Evolutionary conservation across 2,797 vertebrate species (phyloP).

Genomic region (Crypturellus tataupa): DNA sequence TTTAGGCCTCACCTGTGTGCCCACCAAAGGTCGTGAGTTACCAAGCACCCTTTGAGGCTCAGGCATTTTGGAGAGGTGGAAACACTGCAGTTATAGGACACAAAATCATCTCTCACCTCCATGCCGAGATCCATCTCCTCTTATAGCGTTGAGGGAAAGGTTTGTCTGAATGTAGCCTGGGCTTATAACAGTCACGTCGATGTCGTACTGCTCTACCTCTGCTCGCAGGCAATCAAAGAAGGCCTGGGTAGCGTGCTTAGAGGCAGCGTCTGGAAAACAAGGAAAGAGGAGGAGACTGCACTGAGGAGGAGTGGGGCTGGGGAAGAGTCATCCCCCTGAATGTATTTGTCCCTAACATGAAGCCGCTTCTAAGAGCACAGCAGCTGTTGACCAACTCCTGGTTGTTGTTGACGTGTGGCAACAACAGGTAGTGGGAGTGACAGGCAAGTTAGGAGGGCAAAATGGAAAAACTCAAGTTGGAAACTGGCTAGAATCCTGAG

Average conservation of each 20-base stretch:
- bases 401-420: not conserved
- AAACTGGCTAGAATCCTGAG: slow-evolving; percentile 36
- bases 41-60: not conserved
- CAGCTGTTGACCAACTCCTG: not conserved
- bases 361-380: not conserved
- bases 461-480: not conserved
- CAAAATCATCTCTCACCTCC: slow-evolving; percentile 84
- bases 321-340: not conserved
- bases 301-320: not conserved
- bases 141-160: slow-evolving; percentile 92
- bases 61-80: not conserved
- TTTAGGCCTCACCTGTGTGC: not conserved
- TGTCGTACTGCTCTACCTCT: slow-evolving; percentile 85
- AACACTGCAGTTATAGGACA: not conserved
- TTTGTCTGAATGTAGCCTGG: slow-evolving; percentile 94
- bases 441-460: slow-evolving; percentile 32
- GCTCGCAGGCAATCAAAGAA: slow-evolving; percentile 96
- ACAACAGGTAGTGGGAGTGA: slow-evolving; percentile 28
- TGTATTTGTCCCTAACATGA: not conserved
- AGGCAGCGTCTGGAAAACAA: slow-evolving; percentile 88
- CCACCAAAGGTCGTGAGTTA: not conserved
- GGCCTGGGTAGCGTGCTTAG: slow-evolving; percentile 95
- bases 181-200: slow-evolving; percentile 91
- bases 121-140: slow-evolving; percentile 89
- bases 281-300: not conserved